phyloP scores from a whole-genome alignment of 1,140 invertebrate genomes.

The Drosophila mayri region DNA sequence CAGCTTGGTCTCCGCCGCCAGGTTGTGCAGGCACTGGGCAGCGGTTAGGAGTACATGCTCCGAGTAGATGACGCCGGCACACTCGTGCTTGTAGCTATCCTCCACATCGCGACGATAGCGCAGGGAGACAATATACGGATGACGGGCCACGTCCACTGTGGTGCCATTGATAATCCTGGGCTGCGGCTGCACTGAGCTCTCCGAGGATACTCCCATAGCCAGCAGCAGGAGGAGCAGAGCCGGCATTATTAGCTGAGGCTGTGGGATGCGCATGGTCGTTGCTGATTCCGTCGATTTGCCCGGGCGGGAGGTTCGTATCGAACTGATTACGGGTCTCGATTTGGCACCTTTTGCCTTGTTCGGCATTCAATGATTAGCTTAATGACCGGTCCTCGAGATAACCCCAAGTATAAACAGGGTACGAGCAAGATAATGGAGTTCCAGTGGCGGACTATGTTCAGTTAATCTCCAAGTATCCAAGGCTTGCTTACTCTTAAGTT shows the following conservation, averaged over 20 bases:
- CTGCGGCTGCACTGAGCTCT: conserved; percentile 13
- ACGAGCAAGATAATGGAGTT: conserved; percentile 45
- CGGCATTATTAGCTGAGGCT: not conserved
- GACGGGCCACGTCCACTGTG: conserved; percentile 64
- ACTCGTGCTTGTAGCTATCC: conserved; percentile 65
- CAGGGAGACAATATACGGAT: conserved; percentile 74
- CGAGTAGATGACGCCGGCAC: conserved; percentile 67
- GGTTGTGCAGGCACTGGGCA: conserved; percentile 62
- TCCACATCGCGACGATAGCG: conserved; percentile 45
- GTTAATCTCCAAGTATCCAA: conserved; percentile 25
- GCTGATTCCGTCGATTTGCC: conserved; percentile 3
- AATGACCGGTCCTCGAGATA: conserved; percentile 66
- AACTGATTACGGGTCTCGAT: conserved; percentile 52
- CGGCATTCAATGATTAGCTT: conserved; percentile 49
- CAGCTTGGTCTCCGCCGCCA: conserved; percentile 42
- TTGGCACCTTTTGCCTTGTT: conserved; percentile 68
- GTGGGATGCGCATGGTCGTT: conserved; percentile 19
- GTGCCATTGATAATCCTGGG: conserved; percentile 64
- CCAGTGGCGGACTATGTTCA: not conserved
- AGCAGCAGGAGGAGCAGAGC: conserved; percentile 31
- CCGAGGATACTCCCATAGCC: not conserved
- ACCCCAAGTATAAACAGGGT: conserved; percentile 45
- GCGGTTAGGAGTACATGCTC: conserved; percentile 57
- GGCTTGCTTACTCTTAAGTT: not conserved
- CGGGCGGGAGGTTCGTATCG: conserved; percentile 31